Conservation (phyloP, 2,797 vertebrate species). For the Falco rusticolus region DNA sequence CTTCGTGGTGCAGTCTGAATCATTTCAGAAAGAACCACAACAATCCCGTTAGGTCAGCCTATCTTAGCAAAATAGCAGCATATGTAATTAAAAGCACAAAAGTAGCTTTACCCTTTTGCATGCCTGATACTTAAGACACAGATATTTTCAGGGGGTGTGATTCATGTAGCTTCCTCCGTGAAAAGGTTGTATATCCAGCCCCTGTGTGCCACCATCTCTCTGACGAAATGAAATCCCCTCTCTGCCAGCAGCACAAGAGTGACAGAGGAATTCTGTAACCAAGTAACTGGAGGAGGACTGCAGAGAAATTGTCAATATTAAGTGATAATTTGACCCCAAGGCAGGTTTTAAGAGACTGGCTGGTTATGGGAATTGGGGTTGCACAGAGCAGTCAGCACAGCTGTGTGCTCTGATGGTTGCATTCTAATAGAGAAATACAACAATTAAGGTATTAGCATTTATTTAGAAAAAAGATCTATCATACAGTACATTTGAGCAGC, state of each 20-base stretch:
- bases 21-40: neutral
- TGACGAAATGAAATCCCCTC: neutral
- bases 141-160: neutral
- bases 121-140: neutral
- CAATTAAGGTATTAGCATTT: neutral
- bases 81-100: neutral
- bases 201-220: neutral
- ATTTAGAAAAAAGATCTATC: neutral
- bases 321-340: neutral
- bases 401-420: neutral
- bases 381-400: neutral
- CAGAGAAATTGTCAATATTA: neutral
- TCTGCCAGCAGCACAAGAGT: neutral
- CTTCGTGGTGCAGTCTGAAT: neutral
- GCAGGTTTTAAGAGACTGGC: neutral
- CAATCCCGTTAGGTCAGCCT: neutral
- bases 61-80: neutral
- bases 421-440: neutral
- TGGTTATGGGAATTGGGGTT: neutral
- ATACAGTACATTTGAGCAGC: neutral
- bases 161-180: neutral
- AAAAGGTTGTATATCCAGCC: neutral
- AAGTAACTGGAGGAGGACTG: slow-evolving; percentile 3
- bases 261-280: neutral
- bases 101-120: neutral